A percentile compares a stretch with the other conserved stretches of the same genome.
These are phyloP conservation scores for Sorex fumeus DNA, from an alignment of 2,113 vertebrate species.

Conservation along the genomic window DNA sequence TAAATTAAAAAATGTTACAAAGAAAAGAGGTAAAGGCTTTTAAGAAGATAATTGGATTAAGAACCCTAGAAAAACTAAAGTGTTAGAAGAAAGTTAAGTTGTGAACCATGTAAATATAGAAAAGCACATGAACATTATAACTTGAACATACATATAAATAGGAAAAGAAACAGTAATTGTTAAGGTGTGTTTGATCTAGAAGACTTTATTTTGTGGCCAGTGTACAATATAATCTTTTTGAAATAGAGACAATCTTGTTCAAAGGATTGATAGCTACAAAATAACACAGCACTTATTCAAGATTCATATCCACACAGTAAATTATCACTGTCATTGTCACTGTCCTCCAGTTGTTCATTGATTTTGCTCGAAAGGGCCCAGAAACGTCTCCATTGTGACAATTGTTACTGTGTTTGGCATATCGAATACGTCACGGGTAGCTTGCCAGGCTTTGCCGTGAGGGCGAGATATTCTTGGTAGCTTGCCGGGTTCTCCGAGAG, in stretches of 20 bases:
- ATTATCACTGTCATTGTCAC: too few relatives aligned
- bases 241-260: neutral
- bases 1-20: neutral
- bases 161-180: neutral
- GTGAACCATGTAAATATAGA: neutral
- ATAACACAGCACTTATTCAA: neutral
- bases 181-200: neutral
- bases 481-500: too few relatives aligned
- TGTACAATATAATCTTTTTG: neutral
- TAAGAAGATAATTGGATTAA: constrained; percentile 24
- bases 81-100: neutral
- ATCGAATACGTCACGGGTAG: too few relatives aligned
- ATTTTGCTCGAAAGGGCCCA: too few relatives aligned
- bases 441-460: too few relatives aligned
- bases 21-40: neutral
- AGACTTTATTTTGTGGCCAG: neutral
- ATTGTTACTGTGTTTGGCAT: too few relatives aligned
- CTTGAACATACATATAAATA: neutral
- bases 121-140: neutral
- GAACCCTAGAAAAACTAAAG: neutral
- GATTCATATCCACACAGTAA: neutral
- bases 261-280: neutral
- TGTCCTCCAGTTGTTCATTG: too few relatives aligned
- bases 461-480: too few relatives aligned
- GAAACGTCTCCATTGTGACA: too few relatives aligned